phyloP scores from a whole-genome alignment of 2,888 invertebrate species.

The Octodonta nipae region DNA sequence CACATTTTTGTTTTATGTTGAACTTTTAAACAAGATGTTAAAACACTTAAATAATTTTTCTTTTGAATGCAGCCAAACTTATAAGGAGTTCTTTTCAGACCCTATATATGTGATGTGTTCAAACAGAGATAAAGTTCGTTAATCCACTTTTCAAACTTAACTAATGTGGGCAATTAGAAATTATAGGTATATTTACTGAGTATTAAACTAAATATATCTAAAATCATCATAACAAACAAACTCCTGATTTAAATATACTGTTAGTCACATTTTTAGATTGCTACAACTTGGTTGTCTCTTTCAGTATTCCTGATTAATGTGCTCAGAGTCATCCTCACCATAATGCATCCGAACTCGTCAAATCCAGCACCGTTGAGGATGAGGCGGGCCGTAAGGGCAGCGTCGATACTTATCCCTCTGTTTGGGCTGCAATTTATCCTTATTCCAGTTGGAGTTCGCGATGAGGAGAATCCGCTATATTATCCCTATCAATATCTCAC shows the following conservation, averaged over 20 bases:
- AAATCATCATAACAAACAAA: no score
- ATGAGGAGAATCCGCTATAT: constrained; percentile 41
- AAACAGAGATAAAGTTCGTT: no score
- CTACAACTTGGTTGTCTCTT: constrained; percentile 15
- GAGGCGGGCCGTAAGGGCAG: constrained; percentile 54
- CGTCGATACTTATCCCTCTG: constrained; percentile 61
- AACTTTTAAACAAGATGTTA: no score
- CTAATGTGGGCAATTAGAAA: no score
- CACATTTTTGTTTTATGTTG: no score
- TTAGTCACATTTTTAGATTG: not conserved
- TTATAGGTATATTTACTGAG: no score
- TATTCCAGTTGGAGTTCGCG: constrained; percentile 51
- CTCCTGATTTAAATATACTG: not conserved
- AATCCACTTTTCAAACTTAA: no score
- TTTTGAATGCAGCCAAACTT: no score
- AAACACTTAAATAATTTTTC: no score
- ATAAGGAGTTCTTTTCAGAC: no score
- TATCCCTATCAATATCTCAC: constrained; percentile 51
- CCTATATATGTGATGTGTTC: no score
- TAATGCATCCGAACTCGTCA: constrained; percentile 48
- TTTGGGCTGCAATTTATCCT: constrained; percentile 62
- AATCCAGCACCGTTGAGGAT: constrained; percentile 47
- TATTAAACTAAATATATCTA: no score
- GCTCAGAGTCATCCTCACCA: constrained; percentile 48
- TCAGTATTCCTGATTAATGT: constrained; percentile 55